Evolutionary conservation across 2,888 invertebrate species (phyloP), one percentile per base, ranked within the genome.

Genomic region (Neuroscelio doddi): DNA sequence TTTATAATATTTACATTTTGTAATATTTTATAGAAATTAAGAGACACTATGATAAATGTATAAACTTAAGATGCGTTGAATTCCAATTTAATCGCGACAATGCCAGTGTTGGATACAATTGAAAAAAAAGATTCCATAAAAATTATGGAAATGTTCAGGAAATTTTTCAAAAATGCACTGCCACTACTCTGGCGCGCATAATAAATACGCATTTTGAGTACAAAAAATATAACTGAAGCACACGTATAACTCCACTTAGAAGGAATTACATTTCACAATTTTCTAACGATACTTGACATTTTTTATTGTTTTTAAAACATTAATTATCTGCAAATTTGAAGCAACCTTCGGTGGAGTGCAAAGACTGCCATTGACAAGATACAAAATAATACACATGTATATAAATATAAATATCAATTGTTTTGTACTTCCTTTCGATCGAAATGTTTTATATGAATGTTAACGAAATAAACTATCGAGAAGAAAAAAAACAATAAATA

Each of bases 161-260:
- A 2, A 36, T 36, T 14, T 7, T n/a, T n/a, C n/a, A 30, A 36
- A 56, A 38, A 26, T 56, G 76, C 76, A 81, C 76, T 82, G 80
- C 80, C 81, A 78, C 76, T 78, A 74, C 78, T 81, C 80, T 74
- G 77, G 77, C 80, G 63, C 39, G 44, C 50, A 51, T n/a, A 62
- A 74, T 71, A 73, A 78, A 21, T 10, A 24, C 73, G 77, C 70
- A 70, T 79, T 80, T 79, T 78, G 77, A 83, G 82, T 83, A 84
- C 82, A 82, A 83, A 79, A 63, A 59, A 30, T 46, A 45, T n/a
- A n/a, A n/a, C n/a, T 61, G 61, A 68, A 62, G 45, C 53, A 50
- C 41, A 29, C 34, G 44, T 36, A 10, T 36, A 61, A 24, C 53
- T 62, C 41, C 64, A 58, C 50, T 44, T 26, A 3, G 26, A 55